Evolutionary conservation across 2,797 vertebrate species (phyloP), one percentile per base, ranked within the genome.

Genomic region (Coranthus polyacanthus): DNA sequence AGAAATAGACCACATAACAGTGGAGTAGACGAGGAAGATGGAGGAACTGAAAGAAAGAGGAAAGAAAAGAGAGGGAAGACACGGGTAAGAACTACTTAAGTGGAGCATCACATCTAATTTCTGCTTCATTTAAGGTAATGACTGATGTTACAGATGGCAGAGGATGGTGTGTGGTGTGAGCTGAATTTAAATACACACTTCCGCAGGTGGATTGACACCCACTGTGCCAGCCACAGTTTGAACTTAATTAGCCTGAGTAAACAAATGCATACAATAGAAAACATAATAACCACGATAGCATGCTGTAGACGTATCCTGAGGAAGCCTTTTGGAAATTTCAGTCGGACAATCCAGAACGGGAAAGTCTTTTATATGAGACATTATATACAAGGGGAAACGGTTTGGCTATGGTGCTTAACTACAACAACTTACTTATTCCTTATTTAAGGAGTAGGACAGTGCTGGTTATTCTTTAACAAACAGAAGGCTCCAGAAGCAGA

Each of bases 11-110:
- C 16, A 5, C 22, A 13, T 43, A 47, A 43, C 42, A 26, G 68
- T 8, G 22, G 32, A 46, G 13, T 52, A 58, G 32, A 45, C 29
- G 5, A 58, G 26, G 42, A 78, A 44, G 20, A 93, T 94, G 93
- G 94, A 93, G 29, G 92, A 93, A 0, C 18, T 92, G 0, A 93
- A 68, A 81, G 32, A 67, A 12, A 79, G 93, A 79, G 79, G 74
- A 16, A 79, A 72, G 22, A 92, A 91, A 46, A 84, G 90, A 69
- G 90, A 93, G 4, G 70, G 50, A 11, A 77, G 93, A 44, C 92
- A 93, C 78, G 90, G 80, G 93, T 95, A 87, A 76, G 45, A 41
- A 53, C 4, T 15, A 2, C 7, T 34, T 13, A 68, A 11, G 11
- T 32, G 1, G 47, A 42, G 42, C 13, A 15, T 50, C 20, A 49